phyloP scores from a whole-genome alignment of 1,140 invertebrate genomes.

The Papilio helenus region DNA sequence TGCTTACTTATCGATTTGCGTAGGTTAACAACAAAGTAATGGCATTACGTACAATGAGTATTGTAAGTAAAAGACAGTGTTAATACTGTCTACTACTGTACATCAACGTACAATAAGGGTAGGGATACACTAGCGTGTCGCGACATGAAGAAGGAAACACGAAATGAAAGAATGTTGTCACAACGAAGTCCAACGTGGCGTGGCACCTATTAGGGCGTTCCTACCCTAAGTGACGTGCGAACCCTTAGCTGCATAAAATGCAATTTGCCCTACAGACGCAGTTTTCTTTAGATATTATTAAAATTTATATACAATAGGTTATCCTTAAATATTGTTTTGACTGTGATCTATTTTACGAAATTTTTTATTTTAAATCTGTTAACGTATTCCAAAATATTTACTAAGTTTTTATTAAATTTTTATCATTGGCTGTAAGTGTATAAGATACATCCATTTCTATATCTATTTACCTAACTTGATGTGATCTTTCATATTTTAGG shows the following conservation, averaged over 20 bases:
- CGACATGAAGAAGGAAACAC: background rate
- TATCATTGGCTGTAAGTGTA: slow-evolving; percentile 18
- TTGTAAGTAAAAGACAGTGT: background rate
- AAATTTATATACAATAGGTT: slow-evolving; percentile 1
- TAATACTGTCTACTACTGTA: background rate
- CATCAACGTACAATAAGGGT: background rate
- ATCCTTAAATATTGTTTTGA: slow-evolving; percentile 1
- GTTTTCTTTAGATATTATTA: background rate
- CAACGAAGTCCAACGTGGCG: background rate
- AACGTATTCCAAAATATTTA: background rate
- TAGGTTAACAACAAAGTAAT: background rate
- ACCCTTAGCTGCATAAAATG: background rate
- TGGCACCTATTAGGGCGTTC: background rate
- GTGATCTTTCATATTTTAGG: slow-evolving; percentile 24
- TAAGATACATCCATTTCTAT: slow-evolving; percentile 13
- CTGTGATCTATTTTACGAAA: slow-evolving; percentile 26
- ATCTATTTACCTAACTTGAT: slow-evolving; percentile 5
- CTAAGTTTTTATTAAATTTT: background rate
- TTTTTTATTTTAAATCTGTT: slow-evolving; percentile 14
- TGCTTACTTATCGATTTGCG: background rate
- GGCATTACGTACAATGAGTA: background rate
- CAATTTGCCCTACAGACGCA: background rate
- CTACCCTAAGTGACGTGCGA: background rate
- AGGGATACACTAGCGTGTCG: background rate
- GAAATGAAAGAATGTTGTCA: background rate